Evolutionary conservation across 2,888 invertebrate species (phyloP), one percentile per base, ranked within the genome.

Genomic region (Pammene fasciana): DNA sequence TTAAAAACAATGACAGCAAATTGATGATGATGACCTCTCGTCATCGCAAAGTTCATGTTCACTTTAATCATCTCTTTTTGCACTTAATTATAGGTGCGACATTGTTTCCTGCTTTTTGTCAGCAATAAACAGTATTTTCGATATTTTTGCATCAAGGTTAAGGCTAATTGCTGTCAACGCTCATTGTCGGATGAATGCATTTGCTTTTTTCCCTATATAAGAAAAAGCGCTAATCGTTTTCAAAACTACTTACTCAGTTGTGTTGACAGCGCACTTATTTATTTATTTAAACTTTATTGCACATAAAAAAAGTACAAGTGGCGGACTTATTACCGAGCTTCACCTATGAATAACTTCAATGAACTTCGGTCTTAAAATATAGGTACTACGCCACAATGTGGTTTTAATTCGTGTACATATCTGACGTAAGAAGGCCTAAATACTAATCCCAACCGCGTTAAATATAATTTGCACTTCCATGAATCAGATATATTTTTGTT

Each of bases 61-160:
- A 41, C 43, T 50, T 43, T 60, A 43, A 50, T 50, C 43, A 52
- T 59, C 45, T 36, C 13, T 52, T 59, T 52, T 52, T 18, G 13
- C 45, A 52, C 50, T 62, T 52, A 52, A 62, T 62, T 62, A 52
- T 62, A 62, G 18, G 41, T 41, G 59, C 45, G 34, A 59, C 45
- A 34, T 14, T 18, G 13, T 52, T 62, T 62, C 62, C 45, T 54
- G 16, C 48, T 48, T 54, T 59, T 14, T 46, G 26, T 54, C 8
- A 36, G 54, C 54, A 54, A 43, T 64, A 43, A 34, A 10, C 26
- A 43, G 26, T 16, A 6, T 52, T 50, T 50, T 64, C 11, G 60
- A 16, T 14, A 45, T 45, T 64, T 45, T 43, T 14, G 45, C 34
- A 54, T 18, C 54, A 54, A 65, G 64, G 64, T 54, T 34, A 55